Conservation (phyloP, 2,888 invertebrate species). For the Tenthredo distinguenda region DNA sequence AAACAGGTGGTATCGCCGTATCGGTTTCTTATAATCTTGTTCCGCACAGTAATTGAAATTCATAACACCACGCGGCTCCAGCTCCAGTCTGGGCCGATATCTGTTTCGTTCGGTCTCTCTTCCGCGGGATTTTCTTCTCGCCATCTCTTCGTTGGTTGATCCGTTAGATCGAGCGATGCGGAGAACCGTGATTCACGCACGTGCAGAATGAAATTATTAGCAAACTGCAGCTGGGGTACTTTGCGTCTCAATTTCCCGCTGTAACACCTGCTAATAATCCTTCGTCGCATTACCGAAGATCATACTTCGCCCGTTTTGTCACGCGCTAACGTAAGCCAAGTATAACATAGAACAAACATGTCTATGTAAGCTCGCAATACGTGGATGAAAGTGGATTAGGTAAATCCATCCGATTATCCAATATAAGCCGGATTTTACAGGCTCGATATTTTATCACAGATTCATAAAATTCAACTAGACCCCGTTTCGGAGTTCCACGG, state of each 20-base stretch:
- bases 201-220: background rate
- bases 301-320: background rate
- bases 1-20: constrained; percentile 24
- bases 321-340: constrained; percentile 8
- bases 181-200: background rate
- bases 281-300: background rate
- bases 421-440: background rate
- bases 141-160: background rate
- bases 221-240: background rate
- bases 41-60: constrained; percentile 22
- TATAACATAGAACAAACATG: background rate
- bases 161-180: background rate
- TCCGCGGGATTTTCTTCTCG: background rate
- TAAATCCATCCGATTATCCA: background rate
- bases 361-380: background rate
- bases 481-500: background rate
- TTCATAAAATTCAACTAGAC: background rate
- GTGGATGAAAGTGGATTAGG: background rate
- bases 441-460: background rate
- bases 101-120: background rate
- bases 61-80: constrained; percentile 8
- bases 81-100: background rate
- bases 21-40: constrained; percentile 36
- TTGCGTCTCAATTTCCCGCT: background rate
- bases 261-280: constrained; percentile 5